phyloP scores from a whole-genome alignment of 2,888 invertebrate genomes.

The Acutogordius australiensis region DNA sequence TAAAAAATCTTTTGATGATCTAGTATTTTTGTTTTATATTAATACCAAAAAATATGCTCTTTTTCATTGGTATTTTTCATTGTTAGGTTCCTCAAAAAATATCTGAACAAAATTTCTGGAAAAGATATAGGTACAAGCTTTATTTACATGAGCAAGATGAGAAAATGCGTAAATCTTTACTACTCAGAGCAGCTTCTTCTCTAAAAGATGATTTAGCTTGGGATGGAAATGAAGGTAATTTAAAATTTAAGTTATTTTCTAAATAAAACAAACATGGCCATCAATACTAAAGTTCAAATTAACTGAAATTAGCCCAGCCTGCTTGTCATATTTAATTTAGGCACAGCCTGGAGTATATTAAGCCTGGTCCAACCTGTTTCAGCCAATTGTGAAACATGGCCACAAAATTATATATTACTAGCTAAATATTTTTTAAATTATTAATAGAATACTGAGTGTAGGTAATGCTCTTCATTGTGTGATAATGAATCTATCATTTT shows the following conservation, averaged over 20 bases:
- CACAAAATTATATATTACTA: too few species aligned
- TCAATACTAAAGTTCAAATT: too few species aligned
- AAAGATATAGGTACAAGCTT: neutral
- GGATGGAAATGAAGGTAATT: slow-evolving; percentile 10
- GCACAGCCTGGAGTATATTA: too few species aligned
- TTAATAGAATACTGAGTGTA: too few species aligned
- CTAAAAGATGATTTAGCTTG: slow-evolving; percentile 7
- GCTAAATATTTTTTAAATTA: too few species aligned
- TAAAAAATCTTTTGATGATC: neutral
- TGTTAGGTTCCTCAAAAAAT: neutral
- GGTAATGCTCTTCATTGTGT: too few species aligned
- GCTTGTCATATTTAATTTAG: too few species aligned
- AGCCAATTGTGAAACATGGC: too few species aligned
- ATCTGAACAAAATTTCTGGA: neutral
- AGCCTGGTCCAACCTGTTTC: too few species aligned
- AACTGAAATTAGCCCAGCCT: too few species aligned
- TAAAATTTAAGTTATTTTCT: neutral
- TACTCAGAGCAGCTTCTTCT: neutral
- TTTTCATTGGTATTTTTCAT: neutral
- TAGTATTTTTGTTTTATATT: neutral
- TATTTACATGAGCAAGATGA: neutral
- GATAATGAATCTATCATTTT: too few species aligned
- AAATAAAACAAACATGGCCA: too few species aligned
- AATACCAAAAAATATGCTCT: neutral
- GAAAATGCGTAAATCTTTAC: neutral